Evolutionary conservation across 2,797 vertebrate species (phyloP).

Genomic region (Oreonectes daqikongensis): DNA sequence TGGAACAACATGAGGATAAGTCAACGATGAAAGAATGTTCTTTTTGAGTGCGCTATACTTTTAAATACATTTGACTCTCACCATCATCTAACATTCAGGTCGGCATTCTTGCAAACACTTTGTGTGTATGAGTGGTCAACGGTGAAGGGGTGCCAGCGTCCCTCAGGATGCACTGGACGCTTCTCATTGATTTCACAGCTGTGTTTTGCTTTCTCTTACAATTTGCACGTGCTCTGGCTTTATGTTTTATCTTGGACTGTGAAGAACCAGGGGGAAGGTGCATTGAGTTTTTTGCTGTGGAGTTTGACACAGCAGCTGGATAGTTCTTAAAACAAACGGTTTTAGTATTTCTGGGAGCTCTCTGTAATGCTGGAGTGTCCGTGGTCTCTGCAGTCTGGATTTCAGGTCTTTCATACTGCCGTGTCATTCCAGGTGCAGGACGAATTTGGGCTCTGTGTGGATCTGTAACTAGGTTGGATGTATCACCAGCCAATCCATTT

Average conservation of each 20-base stretch:
- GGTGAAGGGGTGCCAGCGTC: slow-evolving; percentile 70
- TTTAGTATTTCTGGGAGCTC: neutral
- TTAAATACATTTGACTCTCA: slow-evolving; percentile 50
- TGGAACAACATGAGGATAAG: no score
- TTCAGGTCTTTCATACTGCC: neutral
- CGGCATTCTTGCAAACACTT: slow-evolving; percentile 62
- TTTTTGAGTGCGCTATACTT: no score
- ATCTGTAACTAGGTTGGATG: no score
- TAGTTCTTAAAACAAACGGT: neutral
- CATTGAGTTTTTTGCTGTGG: neutral
- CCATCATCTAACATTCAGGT: slow-evolving; percentile 70
- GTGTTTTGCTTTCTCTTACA: neutral
- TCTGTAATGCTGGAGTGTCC: neutral
- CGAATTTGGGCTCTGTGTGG: neutral
- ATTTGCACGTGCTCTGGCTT: neutral
- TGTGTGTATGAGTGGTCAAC: slow-evolving; percentile 67
- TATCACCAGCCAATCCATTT: no score
- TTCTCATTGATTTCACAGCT: neutral
- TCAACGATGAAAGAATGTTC: no score
- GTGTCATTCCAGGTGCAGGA: neutral
- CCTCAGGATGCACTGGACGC: neutral
- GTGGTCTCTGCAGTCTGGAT: neutral
- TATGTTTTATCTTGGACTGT: slow-evolving; percentile 20
- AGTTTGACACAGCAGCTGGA: neutral
- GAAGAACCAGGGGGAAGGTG: neutral